phyloP scores from a whole-genome alignment of 2,797 vertebrate species.

The Danionella dracula region DNA sequence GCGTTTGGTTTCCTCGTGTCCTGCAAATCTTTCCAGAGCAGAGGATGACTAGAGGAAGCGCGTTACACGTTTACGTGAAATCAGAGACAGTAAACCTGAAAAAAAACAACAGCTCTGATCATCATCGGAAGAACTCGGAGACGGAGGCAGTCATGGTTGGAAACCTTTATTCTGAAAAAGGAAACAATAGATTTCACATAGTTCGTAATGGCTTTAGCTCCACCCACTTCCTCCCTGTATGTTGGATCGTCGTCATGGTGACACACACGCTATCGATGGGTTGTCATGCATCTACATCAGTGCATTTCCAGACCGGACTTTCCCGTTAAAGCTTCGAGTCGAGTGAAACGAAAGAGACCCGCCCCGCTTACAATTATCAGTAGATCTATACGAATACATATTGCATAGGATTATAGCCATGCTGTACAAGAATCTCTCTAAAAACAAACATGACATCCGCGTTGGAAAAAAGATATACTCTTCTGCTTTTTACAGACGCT shows the following conservation, averaged over 20 bases:
- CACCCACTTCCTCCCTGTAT: slow-evolving; percentile 62
- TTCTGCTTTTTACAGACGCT: slow-evolving; percentile 71
- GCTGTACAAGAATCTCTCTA: slow-evolving; percentile 80
- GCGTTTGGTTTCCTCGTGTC: no score
- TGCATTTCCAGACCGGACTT: slow-evolving; percentile 76
- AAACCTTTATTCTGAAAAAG: slow-evolving; percentile 92
- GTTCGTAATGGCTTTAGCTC: slow-evolving; percentile 84
- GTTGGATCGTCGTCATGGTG: slow-evolving; percentile 83
- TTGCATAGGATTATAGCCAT: slow-evolving; percentile 99
- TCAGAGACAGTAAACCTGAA: no score
- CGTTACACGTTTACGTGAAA: no score
- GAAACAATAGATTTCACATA: slow-evolving; percentile 78
- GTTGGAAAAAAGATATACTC: slow-evolving; percentile 62
- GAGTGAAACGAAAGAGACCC: slow-evolving; percentile 85
- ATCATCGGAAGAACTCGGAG: no score
- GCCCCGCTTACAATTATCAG: slow-evolving; percentile 74
- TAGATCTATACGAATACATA: slow-evolving; percentile 83
- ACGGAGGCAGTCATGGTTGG: slow-evolving; percentile 60
- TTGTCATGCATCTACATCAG: slow-evolving; percentile 96
- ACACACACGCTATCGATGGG: slow-evolving; percentile 76
- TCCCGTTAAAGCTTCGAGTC: slow-evolving; percentile 76
- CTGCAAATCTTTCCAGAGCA: no score
- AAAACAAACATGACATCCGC: slow-evolving; percentile 72
- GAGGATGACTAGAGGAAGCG: no score
- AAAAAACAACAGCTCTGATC: no score